Evolutionary conservation across 2,113 vertebrate genomes (phyloP), one percentile per base, ranked within the genome.

Genomic region (Zapus hudsonius): DNA sequence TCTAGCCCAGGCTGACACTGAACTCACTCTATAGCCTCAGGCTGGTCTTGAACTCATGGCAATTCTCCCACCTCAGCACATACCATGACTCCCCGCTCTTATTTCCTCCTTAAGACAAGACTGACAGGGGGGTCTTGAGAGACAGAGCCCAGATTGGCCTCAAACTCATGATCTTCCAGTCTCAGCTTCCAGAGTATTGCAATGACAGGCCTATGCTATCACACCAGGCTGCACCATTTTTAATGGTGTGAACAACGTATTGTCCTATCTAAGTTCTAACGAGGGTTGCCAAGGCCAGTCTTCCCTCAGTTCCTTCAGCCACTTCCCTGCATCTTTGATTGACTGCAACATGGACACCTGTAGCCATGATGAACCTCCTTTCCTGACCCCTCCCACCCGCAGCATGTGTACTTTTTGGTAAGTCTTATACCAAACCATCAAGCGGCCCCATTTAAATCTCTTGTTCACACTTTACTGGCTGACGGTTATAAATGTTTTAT

Each of bases 401-500:
- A 52, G 33, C 1, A 8, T 10, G 1, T 33, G 3, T 38, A 63
- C 1, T 90, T 57, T 42, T 3, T 47, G 87, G n/a, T 73, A 20
- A 83, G 59, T 44, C 70, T 94, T 64, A 40, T 23, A 23, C 61
- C 12, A 0, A 66, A 16, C 40, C 63, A 70, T 52, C 84, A 87
- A 84, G 47, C 95, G 91, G 94, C 38, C 3, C 92, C 94, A 87
- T 95, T 98, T 98, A 98, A 98, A 98, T 98, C 97, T 98, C 98
- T 90, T 96, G 96, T 97, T 98, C 94, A 93, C 92, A 95, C 96
- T 98, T 98, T 97, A 97, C 94, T 98, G 91, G 97, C 97, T 97
- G 96, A 95, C 95, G 96, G 96, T 97, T 98, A 96, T 98, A 98
- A 98, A 98, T 98, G 98, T 98, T 98, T 98, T 97, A 98, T 98